Base-by-base conservation (phyloP, 2,888 invertebrate genomes). In the Acrobasis consociella region DNA sequence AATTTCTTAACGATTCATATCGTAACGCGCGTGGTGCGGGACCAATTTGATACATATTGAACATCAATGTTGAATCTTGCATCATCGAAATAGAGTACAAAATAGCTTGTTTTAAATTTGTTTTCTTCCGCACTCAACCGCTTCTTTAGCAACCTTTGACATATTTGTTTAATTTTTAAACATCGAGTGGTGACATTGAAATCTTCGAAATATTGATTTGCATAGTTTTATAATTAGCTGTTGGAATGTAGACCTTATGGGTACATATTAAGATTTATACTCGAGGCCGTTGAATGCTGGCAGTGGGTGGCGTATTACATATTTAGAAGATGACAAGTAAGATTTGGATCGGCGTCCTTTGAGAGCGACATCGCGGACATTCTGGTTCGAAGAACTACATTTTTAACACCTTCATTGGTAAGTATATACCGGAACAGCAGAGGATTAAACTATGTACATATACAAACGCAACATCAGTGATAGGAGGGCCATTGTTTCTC, bases 171-270 rank as follows among this genome's bases (percentile, higher is more conserved):
- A 72, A 70, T 60, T 37, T 52, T 31, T 55, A 56, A 60, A 59
- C 66, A 59, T 66, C 60, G 61, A 62, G 53, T 65, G 67, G 69
- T 76, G 81, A 78, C 80, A 80, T 80, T 81, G 80, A 76, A 74
- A 52, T 65, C 46, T 63, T 65, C 51, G 60, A 67, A 65, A 65
- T 46, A 60, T 67, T 58, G 60, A 65, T 69, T 69, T 64, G 58
- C 60, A 64, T 66, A 64, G 64, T 58, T 64, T 65, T 60, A 53
- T 37, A 51, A 46, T 13, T 37, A 38, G 49, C 55, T 17, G 11
- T 52, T 42, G 37, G 22, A 62, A 15, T 49, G 16, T 62, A 49
- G 55, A 46, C 62, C 46, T 62, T 62, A 56, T 62, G 22, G 5
- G 31, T 49, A 16, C 11, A 37, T 38, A 11, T 49, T 62, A 62